Evolutionary conservation across 2,113 vertebrate genomes (phyloP).

Genomic region (Herpetotheres cachinnans): DNA sequence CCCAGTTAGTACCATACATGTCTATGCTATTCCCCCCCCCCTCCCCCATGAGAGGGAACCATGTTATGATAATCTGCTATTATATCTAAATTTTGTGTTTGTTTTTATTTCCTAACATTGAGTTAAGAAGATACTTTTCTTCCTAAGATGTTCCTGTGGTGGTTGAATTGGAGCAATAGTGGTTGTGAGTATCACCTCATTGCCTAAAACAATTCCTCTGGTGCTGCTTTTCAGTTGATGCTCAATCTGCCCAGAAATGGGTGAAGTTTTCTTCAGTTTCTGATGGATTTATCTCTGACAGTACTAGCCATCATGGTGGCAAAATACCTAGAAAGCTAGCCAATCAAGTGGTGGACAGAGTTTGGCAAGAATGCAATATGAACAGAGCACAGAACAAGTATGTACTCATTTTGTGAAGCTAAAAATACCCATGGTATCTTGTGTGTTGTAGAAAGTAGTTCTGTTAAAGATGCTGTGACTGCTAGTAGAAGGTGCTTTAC

Average conservation of each 20-base stretch:
- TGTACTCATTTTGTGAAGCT: conserved; percentile 29
- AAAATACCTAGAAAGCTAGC: conserved; percentile 91
- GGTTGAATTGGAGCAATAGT: background rate
- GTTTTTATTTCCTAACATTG: background rate
- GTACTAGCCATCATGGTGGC: conserved; percentile 92
- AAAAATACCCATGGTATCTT: background rate
- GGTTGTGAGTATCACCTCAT: background rate
- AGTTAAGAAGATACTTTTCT: background rate
- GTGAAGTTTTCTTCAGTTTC: conserved; percentile 88
- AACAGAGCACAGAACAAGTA: conserved; percentile 97
- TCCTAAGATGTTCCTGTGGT: background rate
- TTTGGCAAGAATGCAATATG: conserved; percentile 99
- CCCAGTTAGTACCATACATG: background rate
- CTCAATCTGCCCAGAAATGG: conserved; percentile 94
- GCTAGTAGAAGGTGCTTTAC: background rate
- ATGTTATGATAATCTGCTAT: background rate
- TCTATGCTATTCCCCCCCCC: background rate
- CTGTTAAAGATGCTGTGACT: background rate
- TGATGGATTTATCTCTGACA: conserved; percentile 88
- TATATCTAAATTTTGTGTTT: background rate
- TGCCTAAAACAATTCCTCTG: background rate
- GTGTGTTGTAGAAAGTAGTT: background rate
- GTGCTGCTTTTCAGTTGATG: conserved; percentile 82
- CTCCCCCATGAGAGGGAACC: background rate
- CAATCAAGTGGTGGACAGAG: conserved; percentile 91